phyloP scores from a whole-genome alignment of 2,888 invertebrate genomes.

The Hydrotaea cyrtoneurina region DNA sequence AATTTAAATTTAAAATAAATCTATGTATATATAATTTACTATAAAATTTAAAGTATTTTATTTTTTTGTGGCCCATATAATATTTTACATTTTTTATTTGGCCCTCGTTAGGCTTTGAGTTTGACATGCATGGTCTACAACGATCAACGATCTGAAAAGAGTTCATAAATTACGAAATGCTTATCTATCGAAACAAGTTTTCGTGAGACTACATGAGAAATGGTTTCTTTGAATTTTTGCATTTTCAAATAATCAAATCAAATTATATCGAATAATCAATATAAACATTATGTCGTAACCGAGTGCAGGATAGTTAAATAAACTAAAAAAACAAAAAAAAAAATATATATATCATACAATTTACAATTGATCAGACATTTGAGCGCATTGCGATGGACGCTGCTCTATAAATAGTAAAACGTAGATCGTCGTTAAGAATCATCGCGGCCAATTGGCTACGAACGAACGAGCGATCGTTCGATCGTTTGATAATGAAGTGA shows the following conservation, averaged over 20 bases:
- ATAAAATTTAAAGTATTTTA: too few species aligned
- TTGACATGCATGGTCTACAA: too few species aligned
- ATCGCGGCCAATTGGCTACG: not conserved
- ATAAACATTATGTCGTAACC: too few species aligned
- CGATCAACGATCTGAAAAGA: not conserved
- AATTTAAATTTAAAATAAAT: too few species aligned
- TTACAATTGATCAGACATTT: not conserved
- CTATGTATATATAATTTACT: too few species aligned
- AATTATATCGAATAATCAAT: too few species aligned
- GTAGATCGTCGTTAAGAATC: not conserved
- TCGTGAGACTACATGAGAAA: not conserved
- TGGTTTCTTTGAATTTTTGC: not conserved
- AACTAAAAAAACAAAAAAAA: not conserved
- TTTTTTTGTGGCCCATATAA: too few species aligned
- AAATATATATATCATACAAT: not conserved
- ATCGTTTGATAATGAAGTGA: conserved; percentile 57
- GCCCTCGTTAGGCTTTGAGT: too few species aligned
- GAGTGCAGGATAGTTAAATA: not conserved
- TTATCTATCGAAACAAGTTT: not conserved
- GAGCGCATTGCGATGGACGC: not conserved
- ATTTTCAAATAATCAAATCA: too few species aligned
- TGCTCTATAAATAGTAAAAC: not conserved
- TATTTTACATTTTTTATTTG: too few species aligned
- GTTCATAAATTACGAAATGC: not conserved
- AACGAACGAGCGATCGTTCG: not conserved